Evolutionary conservation across 1,140 invertebrate genomes (phyloP).

Genomic region (Macrobrachium rosenbergii): DNA sequence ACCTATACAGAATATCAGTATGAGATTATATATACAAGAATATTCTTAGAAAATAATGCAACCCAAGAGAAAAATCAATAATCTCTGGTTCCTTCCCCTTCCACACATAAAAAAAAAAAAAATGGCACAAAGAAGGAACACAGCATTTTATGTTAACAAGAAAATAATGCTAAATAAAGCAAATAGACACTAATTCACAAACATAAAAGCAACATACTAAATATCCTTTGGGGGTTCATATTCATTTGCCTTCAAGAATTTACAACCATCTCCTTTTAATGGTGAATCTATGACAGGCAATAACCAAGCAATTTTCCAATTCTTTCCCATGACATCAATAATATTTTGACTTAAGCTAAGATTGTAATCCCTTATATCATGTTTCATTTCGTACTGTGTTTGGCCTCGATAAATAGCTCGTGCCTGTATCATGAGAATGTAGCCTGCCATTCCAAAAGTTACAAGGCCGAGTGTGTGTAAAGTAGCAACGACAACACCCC

Average conservation of each 20-base stretch:
- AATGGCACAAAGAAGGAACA: no score
- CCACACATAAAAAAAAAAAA: no score
- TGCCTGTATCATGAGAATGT: conserved; percentile 31
- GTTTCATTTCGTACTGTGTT: conserved; percentile 56
- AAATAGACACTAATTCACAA: no score
- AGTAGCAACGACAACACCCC: conserved; percentile 51
- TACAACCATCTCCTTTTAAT: conserved; percentile 47
- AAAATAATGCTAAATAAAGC: no score
- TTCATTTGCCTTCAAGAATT: conserved; percentile 34
- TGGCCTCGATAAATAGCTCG: conserved; percentile 48
- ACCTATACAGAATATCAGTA: no score
- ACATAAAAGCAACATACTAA: neutral
- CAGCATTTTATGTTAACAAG: no score
- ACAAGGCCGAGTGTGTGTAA: conserved; percentile 43
- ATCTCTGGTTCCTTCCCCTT: no score
- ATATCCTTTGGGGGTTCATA: conserved; percentile 55
- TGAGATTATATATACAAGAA: no score
- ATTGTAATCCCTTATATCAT: conserved; percentile 48
- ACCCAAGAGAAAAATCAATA: no score
- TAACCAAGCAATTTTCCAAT: conserved; percentile 49
- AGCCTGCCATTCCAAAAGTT: conserved; percentile 22
- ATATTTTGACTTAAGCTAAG: conserved; percentile 39
- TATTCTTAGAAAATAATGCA: no score
- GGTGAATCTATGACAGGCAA: conserved; percentile 42
- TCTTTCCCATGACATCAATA: conserved; percentile 50